Evolutionary conservation across 2,888 invertebrate species (phyloP).

Genomic region (Tanypteryx hageni): DNA sequence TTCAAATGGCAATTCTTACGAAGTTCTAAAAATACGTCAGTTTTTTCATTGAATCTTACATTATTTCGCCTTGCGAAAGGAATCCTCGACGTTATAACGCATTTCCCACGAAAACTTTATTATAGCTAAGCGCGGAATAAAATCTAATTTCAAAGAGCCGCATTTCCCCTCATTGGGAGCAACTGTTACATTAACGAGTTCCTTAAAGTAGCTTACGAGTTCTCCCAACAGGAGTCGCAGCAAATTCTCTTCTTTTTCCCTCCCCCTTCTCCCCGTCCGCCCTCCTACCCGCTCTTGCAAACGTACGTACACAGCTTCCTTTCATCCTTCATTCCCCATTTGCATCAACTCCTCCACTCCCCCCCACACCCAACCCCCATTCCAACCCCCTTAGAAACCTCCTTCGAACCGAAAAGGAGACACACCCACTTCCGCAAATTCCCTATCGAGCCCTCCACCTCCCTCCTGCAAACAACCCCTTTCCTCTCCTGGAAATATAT

Average conservation of each 20-base stretch:
- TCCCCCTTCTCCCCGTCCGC: neutral
- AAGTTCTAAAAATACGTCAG: too few relatives aligned
- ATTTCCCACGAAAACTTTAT: neutral
- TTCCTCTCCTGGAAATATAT: neutral
- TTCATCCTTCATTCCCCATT: neutral
- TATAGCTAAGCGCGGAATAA: neutral
- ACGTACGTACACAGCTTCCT: neutral
- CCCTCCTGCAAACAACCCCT: neutral
- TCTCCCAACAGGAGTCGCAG: constrained; percentile 10
- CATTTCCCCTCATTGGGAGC: constrained; percentile 6
- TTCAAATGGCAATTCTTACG: too few relatives aligned
- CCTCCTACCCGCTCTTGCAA: neutral
- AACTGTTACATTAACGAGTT: constrained; percentile 23
- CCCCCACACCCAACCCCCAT: neutral
- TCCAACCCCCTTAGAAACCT: neutral
- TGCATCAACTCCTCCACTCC: neutral
- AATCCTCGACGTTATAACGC: too few relatives aligned
- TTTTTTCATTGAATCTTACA: too few relatives aligned
- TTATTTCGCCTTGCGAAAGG: too few relatives aligned
- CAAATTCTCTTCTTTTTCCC: neutral
- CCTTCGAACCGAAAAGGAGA: neutral
- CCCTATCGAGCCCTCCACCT: neutral
- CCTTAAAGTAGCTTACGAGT: constrained; percentile 15
- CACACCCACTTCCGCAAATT: neutral
- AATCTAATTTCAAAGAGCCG: neutral